phyloP scores from a whole-genome alignment of 2,797 vertebrate genomes.

The Melanogrammus aeglefinus region DNA sequence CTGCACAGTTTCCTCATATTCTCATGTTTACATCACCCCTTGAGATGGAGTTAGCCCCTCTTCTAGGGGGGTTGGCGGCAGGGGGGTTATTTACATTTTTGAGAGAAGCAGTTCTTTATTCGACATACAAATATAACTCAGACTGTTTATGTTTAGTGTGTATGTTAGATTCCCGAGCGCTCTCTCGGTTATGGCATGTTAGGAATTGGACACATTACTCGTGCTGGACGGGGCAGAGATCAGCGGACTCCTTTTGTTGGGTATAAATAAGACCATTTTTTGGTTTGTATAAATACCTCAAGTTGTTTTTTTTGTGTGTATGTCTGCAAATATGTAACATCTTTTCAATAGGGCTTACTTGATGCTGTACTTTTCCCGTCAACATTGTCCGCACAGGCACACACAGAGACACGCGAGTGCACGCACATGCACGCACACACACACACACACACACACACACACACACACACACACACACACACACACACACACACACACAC shows the following conservation, averaged over 20 bases:
- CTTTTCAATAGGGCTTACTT: slow-evolving; percentile 19
- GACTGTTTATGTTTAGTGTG: slow-evolving; percentile 63
- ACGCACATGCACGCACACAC: too few species aligned
- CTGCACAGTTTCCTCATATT: slow-evolving; percentile 26
- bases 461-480: too few species aligned
- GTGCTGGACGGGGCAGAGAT: slow-evolving; percentile 28
- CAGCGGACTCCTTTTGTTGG: slow-evolving; percentile 34
- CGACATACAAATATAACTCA: slow-evolving; percentile 64
- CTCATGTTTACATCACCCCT: slow-evolving; percentile 49
- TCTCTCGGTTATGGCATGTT: slow-evolving; percentile 53
- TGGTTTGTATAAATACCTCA: slow-evolving; percentile 28
- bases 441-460: too few species aligned
- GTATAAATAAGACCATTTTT: slow-evolving; percentile 36
- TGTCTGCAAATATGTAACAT: slow-evolving; percentile 41
- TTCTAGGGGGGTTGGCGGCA: neutral
- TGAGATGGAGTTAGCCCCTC: slow-evolving; percentile 58
- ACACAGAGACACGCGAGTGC: neutral
- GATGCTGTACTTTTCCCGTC: slow-evolving; percentile 38
- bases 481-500: too few species aligned
- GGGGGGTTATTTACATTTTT: slow-evolving; percentile 67
- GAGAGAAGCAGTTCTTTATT: slow-evolving; percentile 58
- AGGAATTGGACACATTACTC: slow-evolving; percentile 51
- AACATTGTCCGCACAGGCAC: slow-evolving; percentile 12
- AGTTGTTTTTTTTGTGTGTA: slow-evolving; percentile 7
- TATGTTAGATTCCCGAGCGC: slow-evolving; percentile 63